Conservation (phyloP, 2,888 invertebrate genomes). For the Platycnemis pennipes region DNA sequence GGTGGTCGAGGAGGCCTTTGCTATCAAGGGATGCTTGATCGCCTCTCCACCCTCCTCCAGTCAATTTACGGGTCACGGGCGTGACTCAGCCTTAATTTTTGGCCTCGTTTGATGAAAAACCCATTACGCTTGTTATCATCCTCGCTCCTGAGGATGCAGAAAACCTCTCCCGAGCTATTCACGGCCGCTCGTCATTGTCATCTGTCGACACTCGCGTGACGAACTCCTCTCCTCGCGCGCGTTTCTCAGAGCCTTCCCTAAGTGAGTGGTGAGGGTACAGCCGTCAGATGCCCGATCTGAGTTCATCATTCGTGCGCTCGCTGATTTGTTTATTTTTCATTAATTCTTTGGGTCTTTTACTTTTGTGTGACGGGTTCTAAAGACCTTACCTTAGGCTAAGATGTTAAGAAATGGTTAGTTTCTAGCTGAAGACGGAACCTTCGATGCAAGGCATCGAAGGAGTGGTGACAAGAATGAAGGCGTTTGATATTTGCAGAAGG, state of each 20-base stretch:
- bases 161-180: background rate
- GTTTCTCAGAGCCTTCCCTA: background rate
- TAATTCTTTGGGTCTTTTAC: too few relatives aligned
- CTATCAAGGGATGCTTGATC: background rate
- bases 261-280: too few relatives aligned
- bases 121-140: background rate
- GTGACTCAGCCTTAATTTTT: background rate
- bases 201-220: background rate
- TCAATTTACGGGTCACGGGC: background rate
- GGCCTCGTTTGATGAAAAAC: background rate
- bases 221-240: background rate
- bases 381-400: too few relatives aligned
- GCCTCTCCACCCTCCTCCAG: background rate
- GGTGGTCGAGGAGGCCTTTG: background rate
- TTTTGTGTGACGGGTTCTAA: too few relatives aligned
- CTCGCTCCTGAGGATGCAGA: background rate
- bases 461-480: too few relatives aligned
- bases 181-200: background rate
- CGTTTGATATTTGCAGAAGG: too few relatives aligned
- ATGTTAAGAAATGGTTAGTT: too few relatives aligned
- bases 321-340: too few relatives aligned
- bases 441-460: too few relatives aligned
- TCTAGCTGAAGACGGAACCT: too few relatives aligned
- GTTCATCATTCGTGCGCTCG: too few relatives aligned
- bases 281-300: too few relatives aligned